Conservation (phyloP, 1,140 invertebrate genomes). For the Antheraea mylitta region DNA sequence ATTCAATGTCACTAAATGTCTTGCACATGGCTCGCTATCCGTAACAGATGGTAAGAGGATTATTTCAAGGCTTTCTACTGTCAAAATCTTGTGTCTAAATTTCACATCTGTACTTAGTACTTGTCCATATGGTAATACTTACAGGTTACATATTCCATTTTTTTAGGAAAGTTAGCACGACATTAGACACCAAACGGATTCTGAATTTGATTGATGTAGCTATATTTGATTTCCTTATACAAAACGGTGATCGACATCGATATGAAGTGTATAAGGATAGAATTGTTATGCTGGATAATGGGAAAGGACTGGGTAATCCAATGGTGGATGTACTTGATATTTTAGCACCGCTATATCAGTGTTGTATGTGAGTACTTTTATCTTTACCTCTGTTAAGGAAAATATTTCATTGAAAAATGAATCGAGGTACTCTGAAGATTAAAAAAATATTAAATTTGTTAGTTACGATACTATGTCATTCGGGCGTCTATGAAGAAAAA, state of each 20-base stretch:
- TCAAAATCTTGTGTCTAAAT: too few species aligned
- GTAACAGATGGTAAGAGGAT: too few species aligned
- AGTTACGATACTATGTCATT: too few species aligned
- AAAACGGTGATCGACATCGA: slow-evolving; percentile 96
- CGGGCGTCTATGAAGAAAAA: too few species aligned
- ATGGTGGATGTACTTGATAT: slow-evolving; percentile 91
- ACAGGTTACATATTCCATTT: background rate
- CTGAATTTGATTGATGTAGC: slow-evolving; percentile 93
- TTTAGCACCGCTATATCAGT: slow-evolving; percentile 93
- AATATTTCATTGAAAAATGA: background rate
- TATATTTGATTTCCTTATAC: slow-evolving; percentile 96
- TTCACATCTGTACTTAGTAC: too few species aligned
- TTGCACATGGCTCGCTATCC: too few species aligned
- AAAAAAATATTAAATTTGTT: too few species aligned
- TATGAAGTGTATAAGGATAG: slow-evolving; percentile 90
- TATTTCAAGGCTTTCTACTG: too few species aligned
- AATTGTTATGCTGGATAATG: slow-evolving; percentile 94
- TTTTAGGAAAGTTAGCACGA: slow-evolving; percentile 75
- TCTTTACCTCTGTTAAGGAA: background rate
- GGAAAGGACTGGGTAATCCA: slow-evolving; percentile 95
- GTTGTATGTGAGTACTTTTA: slow-evolving; percentile 88
- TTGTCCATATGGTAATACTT: too few species aligned
- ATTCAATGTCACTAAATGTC: too few species aligned
- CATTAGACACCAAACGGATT: slow-evolving; percentile 81
- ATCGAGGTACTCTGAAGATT: background rate